Conservation (phyloP, 1,140 invertebrate genomes). For the Acromyrmex echinatior region DNA sequence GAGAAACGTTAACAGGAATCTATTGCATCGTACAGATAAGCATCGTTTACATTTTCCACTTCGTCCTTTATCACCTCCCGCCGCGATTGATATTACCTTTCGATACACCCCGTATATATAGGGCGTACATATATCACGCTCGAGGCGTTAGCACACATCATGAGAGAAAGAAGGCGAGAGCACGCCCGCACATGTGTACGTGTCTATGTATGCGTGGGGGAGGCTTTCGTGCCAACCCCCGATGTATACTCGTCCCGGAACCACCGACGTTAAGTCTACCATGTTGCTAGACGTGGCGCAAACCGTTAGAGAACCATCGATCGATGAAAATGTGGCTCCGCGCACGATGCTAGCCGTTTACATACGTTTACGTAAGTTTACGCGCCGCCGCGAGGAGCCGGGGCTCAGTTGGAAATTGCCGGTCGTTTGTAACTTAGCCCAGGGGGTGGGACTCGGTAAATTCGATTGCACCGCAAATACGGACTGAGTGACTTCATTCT, state of each 20-base stretch:
- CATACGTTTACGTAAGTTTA: conserved; percentile 65
- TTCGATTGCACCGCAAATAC: conserved; percentile 58
- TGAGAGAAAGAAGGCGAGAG: conserved; percentile 58
- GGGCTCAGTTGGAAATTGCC: conserved; percentile 62
- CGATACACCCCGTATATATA: conserved; percentile 58
- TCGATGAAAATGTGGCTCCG: conserved; percentile 61
- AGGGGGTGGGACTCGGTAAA: conserved; percentile 20
- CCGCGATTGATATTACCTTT: conserved; percentile 40
- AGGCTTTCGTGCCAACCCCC: conserved; percentile 40
- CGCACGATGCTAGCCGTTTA: conserved; percentile 52
- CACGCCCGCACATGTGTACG: not conserved
- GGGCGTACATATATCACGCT: conserved; percentile 45
- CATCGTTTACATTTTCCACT: conserved; percentile 16
- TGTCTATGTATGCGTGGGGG: not conserved
- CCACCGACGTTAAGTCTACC: conserved; percentile 38
- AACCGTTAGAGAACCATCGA: conserved; percentile 52
- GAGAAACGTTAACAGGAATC: conserved; percentile 12
- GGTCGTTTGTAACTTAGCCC: conserved; percentile 56
- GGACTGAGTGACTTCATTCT: not conserved
- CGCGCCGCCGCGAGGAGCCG: conserved; percentile 36
- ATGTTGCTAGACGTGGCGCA: conserved; percentile 28
- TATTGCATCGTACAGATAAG: conserved; percentile 12
- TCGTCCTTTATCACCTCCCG: conserved; percentile 9
- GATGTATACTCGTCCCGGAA: conserved; percentile 43
- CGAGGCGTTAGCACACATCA: conserved; percentile 28